Evolutionary conservation across 1,140 invertebrate species (phyloP).

Genomic region (Diprion similis): DNA sequence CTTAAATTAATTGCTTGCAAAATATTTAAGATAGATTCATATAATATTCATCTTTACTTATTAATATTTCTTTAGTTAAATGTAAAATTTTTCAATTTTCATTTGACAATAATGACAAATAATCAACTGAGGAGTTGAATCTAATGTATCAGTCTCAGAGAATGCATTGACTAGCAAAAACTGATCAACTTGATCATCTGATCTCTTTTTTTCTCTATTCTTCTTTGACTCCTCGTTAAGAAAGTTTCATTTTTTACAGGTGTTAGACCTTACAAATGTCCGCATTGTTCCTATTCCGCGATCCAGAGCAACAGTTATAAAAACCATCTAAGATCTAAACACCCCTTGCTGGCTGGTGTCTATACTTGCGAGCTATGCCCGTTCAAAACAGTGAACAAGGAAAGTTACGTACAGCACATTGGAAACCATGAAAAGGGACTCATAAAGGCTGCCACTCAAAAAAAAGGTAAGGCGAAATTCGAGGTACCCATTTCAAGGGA

Average conservation of each 20-base stretch:
- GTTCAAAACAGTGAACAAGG: conserved; percentile 68
- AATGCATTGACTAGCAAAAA: too few relatives aligned
- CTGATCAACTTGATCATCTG: too few relatives aligned
- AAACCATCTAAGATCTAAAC: conserved; percentile 70
- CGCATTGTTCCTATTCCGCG: conserved; percentile 72
- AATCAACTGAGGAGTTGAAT: too few relatives aligned
- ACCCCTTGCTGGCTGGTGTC: conserved; percentile 66
- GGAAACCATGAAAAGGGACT: conserved; percentile 65
- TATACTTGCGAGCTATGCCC: conserved; percentile 67
- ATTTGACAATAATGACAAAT: too few relatives aligned
- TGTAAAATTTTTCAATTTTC: too few relatives aligned
- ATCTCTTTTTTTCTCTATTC: too few relatives aligned
- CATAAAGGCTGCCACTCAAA: conserved; percentile 45
- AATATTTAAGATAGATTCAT: too few relatives aligned
- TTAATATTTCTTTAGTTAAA: too few relatives aligned
- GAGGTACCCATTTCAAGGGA: neutral
- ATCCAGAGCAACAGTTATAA: conserved; percentile 75
- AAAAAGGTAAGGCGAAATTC: conserved; percentile 39
- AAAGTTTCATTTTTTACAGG: conserved; percentile 37
- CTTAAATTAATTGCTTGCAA: too few relatives aligned
- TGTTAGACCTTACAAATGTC: conserved; percentile 71
- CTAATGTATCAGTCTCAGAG: too few relatives aligned
- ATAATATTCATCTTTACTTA: neutral
- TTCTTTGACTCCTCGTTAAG: too few relatives aligned
- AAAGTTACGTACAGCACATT: conserved; percentile 64